These are phyloP conservation scores for Chromis chromis DNA, from an alignment of 2,797 vertebrate species.

Conservation along the genomic window DNA sequence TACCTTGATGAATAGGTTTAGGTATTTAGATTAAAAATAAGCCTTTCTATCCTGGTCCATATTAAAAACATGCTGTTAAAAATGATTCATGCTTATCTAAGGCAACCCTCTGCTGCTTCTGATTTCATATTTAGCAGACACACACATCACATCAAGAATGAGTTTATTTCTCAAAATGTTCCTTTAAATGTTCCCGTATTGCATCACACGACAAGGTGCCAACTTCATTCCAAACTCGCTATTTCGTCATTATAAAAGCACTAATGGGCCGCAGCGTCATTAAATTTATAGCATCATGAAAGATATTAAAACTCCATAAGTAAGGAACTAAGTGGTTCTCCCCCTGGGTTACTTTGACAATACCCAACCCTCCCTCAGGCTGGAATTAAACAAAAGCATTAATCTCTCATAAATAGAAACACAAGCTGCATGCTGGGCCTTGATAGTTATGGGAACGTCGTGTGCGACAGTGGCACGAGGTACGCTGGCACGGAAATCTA, in stretches of 20 bases:
- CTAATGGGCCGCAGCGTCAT: conserved; percentile 49
- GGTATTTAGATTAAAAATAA: too few relatives aligned
- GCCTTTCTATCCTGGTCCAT: too few relatives aligned
- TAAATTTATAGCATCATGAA: conserved; percentile 39
- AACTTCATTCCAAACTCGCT: conserved; percentile 9
- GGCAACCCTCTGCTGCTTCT: neutral
- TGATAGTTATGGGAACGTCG: conserved; percentile 1
- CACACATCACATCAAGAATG: neutral
- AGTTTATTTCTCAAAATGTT: neutral
- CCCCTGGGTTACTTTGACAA: conserved; percentile 50
- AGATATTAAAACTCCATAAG: conserved; percentile 61
- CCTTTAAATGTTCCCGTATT: neutral
- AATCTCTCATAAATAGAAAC: conserved; percentile 53
- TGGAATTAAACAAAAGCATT: conserved; percentile 58
- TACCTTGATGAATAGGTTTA: too few relatives aligned
- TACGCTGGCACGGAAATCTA: neutral
- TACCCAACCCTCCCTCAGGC: conserved; percentile 25
- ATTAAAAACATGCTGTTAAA: too few relatives aligned
- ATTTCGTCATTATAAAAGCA: conserved; percentile 25
- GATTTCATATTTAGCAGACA: neutral
- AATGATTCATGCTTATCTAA: neutral
- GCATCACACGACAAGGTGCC: neutral
- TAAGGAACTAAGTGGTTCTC: conserved; percentile 57
- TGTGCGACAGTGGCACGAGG: neutral
- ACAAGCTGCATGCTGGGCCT: conserved; percentile 23